Percentiles rank a stretch among this genome's conserved stretches.
Conservation (phyloP, 1,140 invertebrate species). For the Drosophila kikkawai region DNA sequence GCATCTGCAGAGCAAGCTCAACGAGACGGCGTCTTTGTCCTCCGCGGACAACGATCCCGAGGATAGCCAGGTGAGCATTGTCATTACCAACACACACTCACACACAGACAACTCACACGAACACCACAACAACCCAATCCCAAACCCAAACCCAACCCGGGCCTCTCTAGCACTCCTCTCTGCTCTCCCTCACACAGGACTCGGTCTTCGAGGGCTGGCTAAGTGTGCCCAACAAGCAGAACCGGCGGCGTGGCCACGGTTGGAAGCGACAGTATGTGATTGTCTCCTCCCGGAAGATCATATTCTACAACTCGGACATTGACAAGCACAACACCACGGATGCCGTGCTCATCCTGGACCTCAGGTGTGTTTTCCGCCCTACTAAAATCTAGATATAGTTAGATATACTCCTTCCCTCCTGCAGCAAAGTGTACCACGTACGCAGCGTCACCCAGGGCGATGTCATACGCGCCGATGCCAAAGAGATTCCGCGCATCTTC, state of each 20-base stretch:
- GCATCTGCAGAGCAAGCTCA: slow-evolving; percentile 94
- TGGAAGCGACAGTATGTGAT: slow-evolving; percentile 99
- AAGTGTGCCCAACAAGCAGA: slow-evolving; percentile 97
- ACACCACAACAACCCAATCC: background rate
- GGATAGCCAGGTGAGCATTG: slow-evolving; percentile 86
- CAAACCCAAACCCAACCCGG: background rate
- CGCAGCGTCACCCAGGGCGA: slow-evolving; percentile 99
- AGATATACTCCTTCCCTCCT: background rate
- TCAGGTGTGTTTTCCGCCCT: slow-evolving; percentile 88
- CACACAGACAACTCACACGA: slow-evolving; percentile 12
- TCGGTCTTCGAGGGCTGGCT: slow-evolving; percentile 97
- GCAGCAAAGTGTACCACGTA: slow-evolving; percentile 99
- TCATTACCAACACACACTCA: slow-evolving; percentile 7
- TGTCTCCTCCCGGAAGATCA: slow-evolving; percentile 97
- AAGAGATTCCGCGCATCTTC: slow-evolving; percentile 99
- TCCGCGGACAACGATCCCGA: slow-evolving; percentile 95
- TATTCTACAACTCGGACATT: slow-evolving; percentile 98
- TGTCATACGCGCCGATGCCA: slow-evolving; percentile 98
- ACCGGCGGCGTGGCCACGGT: slow-evolving; percentile 95
- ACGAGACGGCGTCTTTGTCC: slow-evolving; percentile 95
- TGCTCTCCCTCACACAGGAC: slow-evolving; percentile 86
- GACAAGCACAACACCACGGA: slow-evolving; percentile 96
- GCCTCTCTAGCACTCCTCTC: slow-evolving; percentile 76
- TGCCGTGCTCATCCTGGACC: slow-evolving; percentile 97
- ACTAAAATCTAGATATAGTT: too few species aligned